Evolutionary conservation across 2,113 vertebrate genomes (phyloP).

Genomic region (Dascyllus trimaculatus): DNA sequence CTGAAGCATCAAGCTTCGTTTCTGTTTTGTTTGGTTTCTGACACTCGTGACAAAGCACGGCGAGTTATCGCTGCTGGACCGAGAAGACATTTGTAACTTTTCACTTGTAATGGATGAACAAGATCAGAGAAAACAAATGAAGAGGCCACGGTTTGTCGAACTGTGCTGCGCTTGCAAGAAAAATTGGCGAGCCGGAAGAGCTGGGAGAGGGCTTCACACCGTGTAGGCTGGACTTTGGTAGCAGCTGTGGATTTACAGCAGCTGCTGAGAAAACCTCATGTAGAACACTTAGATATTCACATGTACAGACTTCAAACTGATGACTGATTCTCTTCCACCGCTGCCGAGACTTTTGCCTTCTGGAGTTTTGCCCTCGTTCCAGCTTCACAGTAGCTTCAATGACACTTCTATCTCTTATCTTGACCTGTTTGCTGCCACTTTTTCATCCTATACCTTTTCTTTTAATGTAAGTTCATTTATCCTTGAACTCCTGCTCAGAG

Average conservation of each 20-base stretch:
- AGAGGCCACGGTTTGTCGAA: conserved; percentile 9
- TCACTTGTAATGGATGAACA: conserved; percentile 28
- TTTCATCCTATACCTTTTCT: conserved; percentile 13
- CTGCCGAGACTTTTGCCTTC: not conserved
- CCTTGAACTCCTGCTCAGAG: conserved; percentile 6
- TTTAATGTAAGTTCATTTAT: conserved; percentile 12
- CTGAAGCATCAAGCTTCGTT: conserved; percentile 12
- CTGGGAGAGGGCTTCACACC: conserved; percentile 16
- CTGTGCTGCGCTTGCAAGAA: conserved; percentile 14
- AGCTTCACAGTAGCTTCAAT: not conserved
- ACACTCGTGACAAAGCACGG: conserved; percentile 15
- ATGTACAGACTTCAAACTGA: conserved; percentile 11
- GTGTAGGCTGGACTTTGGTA: conserved; percentile 20
- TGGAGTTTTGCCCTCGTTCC: too few species aligned
- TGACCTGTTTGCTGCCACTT: conserved; percentile 5
- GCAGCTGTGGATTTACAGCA: not conserved
- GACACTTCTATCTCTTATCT: conserved; percentile 3
- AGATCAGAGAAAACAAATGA: conserved; percentile 51
- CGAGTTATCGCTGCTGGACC: conserved; percentile 30
- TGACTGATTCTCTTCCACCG: not conserved
- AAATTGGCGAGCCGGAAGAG: conserved; percentile 16
- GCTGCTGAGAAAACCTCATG: conserved; percentile 1
- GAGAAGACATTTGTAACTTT: conserved; percentile 35
- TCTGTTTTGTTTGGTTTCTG: conserved; percentile 25
- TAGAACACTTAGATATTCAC: not conserved